Conservation (phyloP, 1,140 invertebrate species). For the Caenorhabditis remanei region DNA sequence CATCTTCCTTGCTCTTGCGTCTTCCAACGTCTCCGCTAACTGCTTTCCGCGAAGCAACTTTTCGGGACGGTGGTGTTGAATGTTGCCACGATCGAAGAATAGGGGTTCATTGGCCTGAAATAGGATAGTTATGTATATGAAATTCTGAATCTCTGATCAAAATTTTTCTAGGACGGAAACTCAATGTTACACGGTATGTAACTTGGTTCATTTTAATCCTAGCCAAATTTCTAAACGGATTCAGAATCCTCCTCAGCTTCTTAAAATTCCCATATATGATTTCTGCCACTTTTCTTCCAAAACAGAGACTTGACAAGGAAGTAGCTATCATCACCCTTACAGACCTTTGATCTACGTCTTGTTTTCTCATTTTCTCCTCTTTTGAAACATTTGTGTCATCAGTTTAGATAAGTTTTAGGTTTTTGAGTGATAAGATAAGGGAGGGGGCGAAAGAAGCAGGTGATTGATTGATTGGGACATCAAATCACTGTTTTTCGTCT, state of each 20-base stretch:
- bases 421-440: background rate
- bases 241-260: no score
- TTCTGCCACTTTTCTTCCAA: no score
- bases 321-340: background rate
- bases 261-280: no score
- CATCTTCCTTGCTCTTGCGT: conserved; percentile 40
- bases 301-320: background rate
- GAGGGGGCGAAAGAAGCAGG: background rate
- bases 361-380: background rate
- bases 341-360: background rate
- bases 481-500: no score
- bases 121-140: no score
- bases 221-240: no score
- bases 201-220: no score
- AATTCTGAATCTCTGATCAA: no score
- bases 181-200: no score
- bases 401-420: conserved; percentile 18
- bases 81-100: conserved; percentile 56
- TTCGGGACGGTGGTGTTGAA: conserved; percentile 23
- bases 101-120: conserved; percentile 40
- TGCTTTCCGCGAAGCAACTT: background rate
- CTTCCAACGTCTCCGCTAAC: conserved; percentile 11
- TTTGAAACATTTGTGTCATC: background rate
- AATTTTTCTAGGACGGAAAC: no score
- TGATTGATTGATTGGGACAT: conserved; percentile 18